Percentiles rank a stretch among this genome's conserved stretches.
Evolutionary conservation across 2,113 vertebrate species (phyloP).

Genomic region (Brachirus orientalis): DNA sequence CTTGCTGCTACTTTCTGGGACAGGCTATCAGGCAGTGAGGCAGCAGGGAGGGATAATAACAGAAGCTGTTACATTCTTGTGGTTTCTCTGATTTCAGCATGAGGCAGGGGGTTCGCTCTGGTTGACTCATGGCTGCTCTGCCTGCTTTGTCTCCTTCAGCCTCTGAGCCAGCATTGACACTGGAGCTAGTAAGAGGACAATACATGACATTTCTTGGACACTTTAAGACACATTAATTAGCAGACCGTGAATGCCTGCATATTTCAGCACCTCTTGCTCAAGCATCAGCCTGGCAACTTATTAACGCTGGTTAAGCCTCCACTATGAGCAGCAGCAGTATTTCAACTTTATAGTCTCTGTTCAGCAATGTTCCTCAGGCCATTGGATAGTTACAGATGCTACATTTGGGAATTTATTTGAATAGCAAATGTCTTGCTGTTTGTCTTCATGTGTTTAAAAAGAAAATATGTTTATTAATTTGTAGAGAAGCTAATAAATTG

Average conservation of each 20-base stretch:
- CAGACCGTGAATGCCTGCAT: constrained; percentile 10
- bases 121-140: constrained; percentile 59
- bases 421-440: not conserved
- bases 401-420: not conserved
- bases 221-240: constrained; percentile 48
- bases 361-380: constrained; percentile 5
- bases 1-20: constrained; percentile 62
- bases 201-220: constrained; percentile 54
- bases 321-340: constrained; percentile 5
- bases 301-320: constrained; percentile 23
- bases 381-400: constrained; percentile 7
- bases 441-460: not conserved
- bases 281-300: constrained; percentile 39
- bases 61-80: constrained; percentile 81
- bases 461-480: not conserved
- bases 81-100: constrained; percentile 79
- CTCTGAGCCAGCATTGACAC: constrained; percentile 41
- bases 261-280: constrained; percentile 18
- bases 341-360: constrained; percentile 6
- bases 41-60: constrained; percentile 75
- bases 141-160: constrained; percentile 29
- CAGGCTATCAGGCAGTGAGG: constrained; percentile 69
- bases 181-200: constrained; percentile 43
- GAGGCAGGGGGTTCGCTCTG: constrained; percentile 64
- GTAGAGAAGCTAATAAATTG: not conserved